phyloP scores from a whole-genome alignment of 2,888 invertebrate genomes.

The Andrena marginata region DNA sequence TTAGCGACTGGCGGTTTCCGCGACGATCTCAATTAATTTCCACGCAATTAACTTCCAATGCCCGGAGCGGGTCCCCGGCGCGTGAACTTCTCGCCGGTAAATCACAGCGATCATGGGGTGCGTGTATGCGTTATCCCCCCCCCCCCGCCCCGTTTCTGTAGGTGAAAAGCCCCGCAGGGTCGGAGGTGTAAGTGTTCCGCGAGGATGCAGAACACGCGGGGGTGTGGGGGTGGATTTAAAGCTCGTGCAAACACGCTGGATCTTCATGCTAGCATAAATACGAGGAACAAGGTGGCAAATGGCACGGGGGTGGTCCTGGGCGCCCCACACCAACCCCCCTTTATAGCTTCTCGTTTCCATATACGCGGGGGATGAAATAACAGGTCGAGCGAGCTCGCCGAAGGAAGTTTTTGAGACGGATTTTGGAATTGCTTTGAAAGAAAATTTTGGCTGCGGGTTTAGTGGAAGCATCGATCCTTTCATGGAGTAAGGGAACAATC shows the following conservation, averaged over 20 bases:
- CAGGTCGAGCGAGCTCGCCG: constrained; percentile 22
- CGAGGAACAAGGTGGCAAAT: constrained; percentile 74
- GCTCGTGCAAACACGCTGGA: constrained; percentile 67
- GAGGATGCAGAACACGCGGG: constrained; percentile 45
- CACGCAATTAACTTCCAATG: constrained; percentile 69
- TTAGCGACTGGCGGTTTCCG: constrained; percentile 62
- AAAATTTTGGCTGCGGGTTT: not conserved
- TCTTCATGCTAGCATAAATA: constrained; percentile 72
- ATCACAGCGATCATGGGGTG: constrained; percentile 55
- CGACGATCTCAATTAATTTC: constrained; percentile 67
- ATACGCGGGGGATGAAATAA: constrained; percentile 18
- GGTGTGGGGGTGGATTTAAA: constrained; percentile 56
- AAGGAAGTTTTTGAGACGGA: constrained; percentile 28
- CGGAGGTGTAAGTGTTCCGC: constrained; percentile 57
- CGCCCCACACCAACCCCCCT: constrained; percentile 3
- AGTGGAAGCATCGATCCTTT: too few species aligned
- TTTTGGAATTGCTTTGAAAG: not conserved
- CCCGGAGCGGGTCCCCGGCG: constrained; percentile 53
- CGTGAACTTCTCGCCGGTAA: constrained; percentile 63
- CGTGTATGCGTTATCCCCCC: constrained; percentile 56
- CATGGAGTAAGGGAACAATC: too few species aligned
- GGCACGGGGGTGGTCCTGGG: constrained; percentile 67
- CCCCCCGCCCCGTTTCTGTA: constrained; percentile 34
- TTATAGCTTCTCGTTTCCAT: constrained; percentile 10
- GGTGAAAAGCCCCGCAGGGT: constrained; percentile 51